Evolutionary conservation across 2,888 invertebrate species (phyloP).

Genomic region (Chelonus formosanus): DNA sequence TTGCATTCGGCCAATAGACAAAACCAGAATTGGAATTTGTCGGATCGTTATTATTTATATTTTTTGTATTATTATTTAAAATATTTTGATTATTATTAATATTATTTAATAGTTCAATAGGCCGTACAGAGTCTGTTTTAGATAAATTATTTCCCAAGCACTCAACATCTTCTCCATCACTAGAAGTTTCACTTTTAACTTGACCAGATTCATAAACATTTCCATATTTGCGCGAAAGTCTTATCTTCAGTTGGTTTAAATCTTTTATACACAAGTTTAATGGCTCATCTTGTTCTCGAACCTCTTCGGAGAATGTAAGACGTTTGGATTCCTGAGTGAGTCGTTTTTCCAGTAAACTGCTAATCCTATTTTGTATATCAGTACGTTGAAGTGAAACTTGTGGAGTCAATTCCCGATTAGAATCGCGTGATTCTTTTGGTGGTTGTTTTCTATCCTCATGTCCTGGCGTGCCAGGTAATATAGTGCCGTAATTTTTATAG

Average conservation of each 20-base stretch:
- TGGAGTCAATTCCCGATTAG: conserved; percentile 42
- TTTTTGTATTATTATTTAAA: conserved; percentile 51
- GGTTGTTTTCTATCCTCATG: conserved; percentile 62
- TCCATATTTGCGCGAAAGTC: conserved; percentile 72
- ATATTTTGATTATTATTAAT: conserved; percentile 31
- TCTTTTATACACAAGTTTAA: conserved; percentile 86
- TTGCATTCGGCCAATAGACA: conserved; percentile 77
- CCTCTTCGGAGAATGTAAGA: conserved; percentile 62
- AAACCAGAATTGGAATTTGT: conserved; percentile 65
- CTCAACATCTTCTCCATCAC: conserved; percentile 67
- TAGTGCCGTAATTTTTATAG: conserved; percentile 90
- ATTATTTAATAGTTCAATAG: conserved; percentile 36
- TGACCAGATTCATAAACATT: conserved; percentile 71
- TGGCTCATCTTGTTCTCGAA: conserved; percentile 74
- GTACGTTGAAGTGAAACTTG: conserved; percentile 67
- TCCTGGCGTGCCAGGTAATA: conserved; percentile 79
- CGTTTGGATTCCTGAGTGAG: conserved; percentile 73
- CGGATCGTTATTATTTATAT: conserved; percentile 64
- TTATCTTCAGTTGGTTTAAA: conserved; percentile 74
- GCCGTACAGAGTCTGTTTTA: conserved; percentile 33
- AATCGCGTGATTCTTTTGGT: conserved; percentile 38
- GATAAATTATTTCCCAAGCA: conserved; percentile 56
- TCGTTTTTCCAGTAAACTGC: conserved; percentile 75
- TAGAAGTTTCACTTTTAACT: conserved; percentile 69
- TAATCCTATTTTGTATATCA: conserved; percentile 75